Evolutionary conservation across 2,888 invertebrate species (phyloP), one percentile per base, ranked within the genome.

Genomic region (Rhamphomyia laevipes): DNA sequence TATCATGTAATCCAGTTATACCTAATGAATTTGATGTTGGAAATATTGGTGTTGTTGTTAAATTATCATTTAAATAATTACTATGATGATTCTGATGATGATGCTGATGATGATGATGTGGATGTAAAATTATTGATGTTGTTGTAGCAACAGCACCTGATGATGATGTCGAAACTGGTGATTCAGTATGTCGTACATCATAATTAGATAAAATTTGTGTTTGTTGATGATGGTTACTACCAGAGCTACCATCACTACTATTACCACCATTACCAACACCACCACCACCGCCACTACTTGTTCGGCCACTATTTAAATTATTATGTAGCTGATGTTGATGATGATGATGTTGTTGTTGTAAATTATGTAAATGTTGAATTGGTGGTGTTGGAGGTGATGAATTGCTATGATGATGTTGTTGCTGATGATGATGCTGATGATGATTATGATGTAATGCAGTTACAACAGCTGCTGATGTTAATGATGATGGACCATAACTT

Each of bases 401-500:
- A 46, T 46, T 10, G 10, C 4, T 40, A 2, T 54, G 52, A 4
- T 58, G 56, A 15, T 53, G 54, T n/a, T 53, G 56, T 13, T 47
- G 50, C 13, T 55, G 56, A 9, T 27, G 43, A 23, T 43, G 13
- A 10, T 44, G 43, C 6, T 50, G 54, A 31, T 55, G 55, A 42
- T 51, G 48, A 51, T 53, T 56, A 46, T 56, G 55, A 21, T 53
- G 53, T 35, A 55, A 46, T 37, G 49, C 45, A 45, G 47, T 45
- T 38, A 51, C 45, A 51, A 51, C 50, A 50, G 53, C 40, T 49
- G 51, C 46, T 52, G 56, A 45, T 40, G 56, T 48, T 49, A 50
- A 51, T 47, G 50, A 51, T 37, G 53, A 51, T 46, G 51, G 51
- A 44, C 16, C 37, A 18, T 45, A 67, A 56, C 60, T 62, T 63